Conservation (phyloP, 1,140 invertebrate genomes). For the Orussus abietinus region DNA sequence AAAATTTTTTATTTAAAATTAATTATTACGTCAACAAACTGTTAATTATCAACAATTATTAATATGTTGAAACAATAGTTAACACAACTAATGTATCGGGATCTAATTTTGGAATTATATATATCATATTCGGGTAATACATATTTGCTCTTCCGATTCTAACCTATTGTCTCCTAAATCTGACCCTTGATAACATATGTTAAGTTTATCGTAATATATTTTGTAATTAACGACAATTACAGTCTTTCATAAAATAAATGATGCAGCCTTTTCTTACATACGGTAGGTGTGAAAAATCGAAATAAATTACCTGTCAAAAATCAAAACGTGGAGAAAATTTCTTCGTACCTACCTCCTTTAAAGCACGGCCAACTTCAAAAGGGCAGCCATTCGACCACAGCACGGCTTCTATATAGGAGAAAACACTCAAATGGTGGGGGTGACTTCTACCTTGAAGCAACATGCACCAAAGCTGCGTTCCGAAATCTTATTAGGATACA, state of each 20-base stretch:
- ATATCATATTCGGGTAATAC: not conserved
- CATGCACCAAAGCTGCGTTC: no score
- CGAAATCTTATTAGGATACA: no score
- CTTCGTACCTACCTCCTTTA: slow-evolving; percentile 6
- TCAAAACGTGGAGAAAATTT: slow-evolving; percentile 13
- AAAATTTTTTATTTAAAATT: slow-evolving; percentile 2
- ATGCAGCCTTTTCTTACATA: not conserved
- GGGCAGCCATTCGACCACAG: slow-evolving; percentile 3
- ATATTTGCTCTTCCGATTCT: not conserved
- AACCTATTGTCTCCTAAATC: not conserved
- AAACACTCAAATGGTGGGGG: no score
- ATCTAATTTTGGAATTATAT: not conserved
- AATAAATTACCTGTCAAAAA: slow-evolving; percentile 16
- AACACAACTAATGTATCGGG: not conserved
- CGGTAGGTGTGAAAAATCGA: not conserved
- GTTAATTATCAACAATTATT: not conserved
- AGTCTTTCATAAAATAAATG: not conserved
- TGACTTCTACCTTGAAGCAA: no score
- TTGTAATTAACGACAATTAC: slow-evolving; percentile 11
- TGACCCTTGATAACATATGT: not conserved
- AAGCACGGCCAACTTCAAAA: slow-evolving; percentile 3
- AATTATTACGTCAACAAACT: not conserved
- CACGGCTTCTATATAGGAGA: no score
- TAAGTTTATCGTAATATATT: slow-evolving; percentile 12
- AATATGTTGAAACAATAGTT: not conserved